Evolutionary conservation across 2,888 invertebrate genomes (phyloP), one percentile per base, ranked within the genome.

Genomic region (Catocala sponsa): DNA sequence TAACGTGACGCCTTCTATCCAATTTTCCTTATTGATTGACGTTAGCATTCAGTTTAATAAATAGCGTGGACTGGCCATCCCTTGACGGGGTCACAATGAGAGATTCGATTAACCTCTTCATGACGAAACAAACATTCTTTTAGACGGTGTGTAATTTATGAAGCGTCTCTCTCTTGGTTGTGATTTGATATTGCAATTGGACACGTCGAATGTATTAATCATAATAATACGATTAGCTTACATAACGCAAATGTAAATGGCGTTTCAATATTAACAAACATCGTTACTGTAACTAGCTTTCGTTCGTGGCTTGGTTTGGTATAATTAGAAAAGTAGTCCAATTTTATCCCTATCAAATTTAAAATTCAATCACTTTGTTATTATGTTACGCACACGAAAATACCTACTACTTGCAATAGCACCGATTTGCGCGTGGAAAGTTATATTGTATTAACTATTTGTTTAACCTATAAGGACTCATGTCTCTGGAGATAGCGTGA

Each of bases 101-200:
- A 85, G 85, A 85, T 84, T 81, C 84, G 85, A 89, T 89, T 91
- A 87, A 84, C 81, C 82, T 83, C 80, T 78, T 72, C 75, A 71
- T 81, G 80, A 82, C 70, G 74, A 68, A 78, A 79, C 80, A 81
- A 86, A 77, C 72, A 68, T 76, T 78, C 81, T 83, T 79, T 68
- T 74, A 74, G 6, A 38, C 35, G 7, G 9, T 54, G 53, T 63
- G 78, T 80, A 80, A 83, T 85, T 79, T 78, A 83, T 83, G 74
- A 60, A 63, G 61, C 57, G 59, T 67, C 65, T 61, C 63, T 61
- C 63, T 53, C 65, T 65, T 63, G 55, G 70, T 72, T 67, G 59
- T 68, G 67, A 68, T 69, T 80, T 71, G 55, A 76, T 65, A 68
- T 72, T 74, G 65, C 70, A 48, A 67, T 53, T 61, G 51, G 77